Evolutionary conservation across 2,888 invertebrate genomes (phyloP).

Genomic region (Lysandra bellargus): DNA sequence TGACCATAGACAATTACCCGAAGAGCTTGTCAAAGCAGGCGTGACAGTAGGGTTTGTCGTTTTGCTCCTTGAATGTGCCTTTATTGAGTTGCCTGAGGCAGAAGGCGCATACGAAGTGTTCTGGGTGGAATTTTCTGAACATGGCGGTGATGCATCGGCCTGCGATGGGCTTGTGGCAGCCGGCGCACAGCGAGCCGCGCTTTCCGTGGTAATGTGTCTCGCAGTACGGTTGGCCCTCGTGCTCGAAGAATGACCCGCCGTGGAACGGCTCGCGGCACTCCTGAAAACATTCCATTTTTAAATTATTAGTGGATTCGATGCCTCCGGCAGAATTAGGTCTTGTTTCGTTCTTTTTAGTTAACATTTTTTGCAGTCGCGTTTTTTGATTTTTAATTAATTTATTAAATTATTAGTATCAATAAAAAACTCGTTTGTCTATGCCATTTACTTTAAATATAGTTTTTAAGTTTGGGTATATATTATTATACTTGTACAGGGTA

Average conservation of each 20-base stretch:
- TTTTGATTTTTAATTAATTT: too few species aligned
- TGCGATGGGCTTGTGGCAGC: conserved; percentile 98
- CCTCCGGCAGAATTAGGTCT: too few species aligned
- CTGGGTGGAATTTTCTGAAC: conserved; percentile 99
- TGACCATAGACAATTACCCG: conserved; percentile 77
- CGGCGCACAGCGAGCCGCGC: conserved; percentile 97
- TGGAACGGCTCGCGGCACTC: conserved; percentile 98
- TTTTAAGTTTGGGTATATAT: too few species aligned
- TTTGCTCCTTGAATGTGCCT: conserved; percentile 99
- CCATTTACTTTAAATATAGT: neutral
- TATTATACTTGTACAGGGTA: too few species aligned
- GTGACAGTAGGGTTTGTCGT: conserved; percentile 99
- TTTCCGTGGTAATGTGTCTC: conserved; percentile 99
- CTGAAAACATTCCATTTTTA: conserved; percentile 75
- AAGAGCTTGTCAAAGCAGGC: conserved; percentile 98
- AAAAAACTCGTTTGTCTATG: neutral
- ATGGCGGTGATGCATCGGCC: conserved; percentile 99
- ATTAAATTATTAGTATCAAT: neutral
- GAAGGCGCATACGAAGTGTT: conserved; percentile 99
- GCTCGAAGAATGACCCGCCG: conserved; percentile 98
- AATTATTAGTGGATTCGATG: neutral
- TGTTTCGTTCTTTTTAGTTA: too few species aligned
- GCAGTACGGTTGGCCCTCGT: conserved; percentile 98
- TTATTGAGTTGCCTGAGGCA: conserved; percentile 98
- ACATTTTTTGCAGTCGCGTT: too few species aligned